Base-by-base conservation (phyloP, 2,888 invertebrate genomes). In the Dendrolimus pini region DNA sequence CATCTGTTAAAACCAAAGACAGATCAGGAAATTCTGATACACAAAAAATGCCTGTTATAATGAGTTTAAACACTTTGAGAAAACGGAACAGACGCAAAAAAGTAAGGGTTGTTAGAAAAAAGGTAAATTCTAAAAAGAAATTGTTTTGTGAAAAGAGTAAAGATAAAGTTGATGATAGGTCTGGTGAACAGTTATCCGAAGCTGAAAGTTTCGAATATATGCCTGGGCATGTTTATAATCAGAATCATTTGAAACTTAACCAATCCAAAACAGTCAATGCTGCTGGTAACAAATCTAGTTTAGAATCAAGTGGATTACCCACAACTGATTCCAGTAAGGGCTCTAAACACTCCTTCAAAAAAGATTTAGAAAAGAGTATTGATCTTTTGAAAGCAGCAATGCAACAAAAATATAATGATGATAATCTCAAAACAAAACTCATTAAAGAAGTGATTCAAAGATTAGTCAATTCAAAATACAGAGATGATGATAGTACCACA, bases 121-220 rank as follows among this genome's bases (percentile, higher is more conserved):
- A 76, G 60, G 55, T 69, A 1, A 75, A 67, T 61, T 65, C 58
- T 53, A 80, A 71, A 61, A 80, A 71, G 56, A 74, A 70, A 61
- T 47, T 52, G 9, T 59, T 61, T 47, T 52, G 18, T 47, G 70
- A 74, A 41, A 78, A 78, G 65, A 71, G 77, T 65, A 74, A 70
- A 58, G 61, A 70, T 55, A 70, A 67, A 60, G 66, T 62, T 52
- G 77, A 70, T 66, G 83, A 79, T 59, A 82, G 79, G 75, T 83
- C 71, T 69, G 82, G 72, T 63, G 83, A 81, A 18, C 87, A 85
- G 76, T 61, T 91, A 71, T 77, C 93, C 63, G 92, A 92, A 70
- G 93, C 93, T 47, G 93, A 94, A 68, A 94, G 94, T 72, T 94
- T 94, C 79, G 94, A 94, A 75, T 94, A 94, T 72, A 84, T 92